Percentiles rank a stretch among this genome's conserved stretches.
Conservation (phyloP, 2,113 vertebrate species). For the Elephas maximus region DNA sequence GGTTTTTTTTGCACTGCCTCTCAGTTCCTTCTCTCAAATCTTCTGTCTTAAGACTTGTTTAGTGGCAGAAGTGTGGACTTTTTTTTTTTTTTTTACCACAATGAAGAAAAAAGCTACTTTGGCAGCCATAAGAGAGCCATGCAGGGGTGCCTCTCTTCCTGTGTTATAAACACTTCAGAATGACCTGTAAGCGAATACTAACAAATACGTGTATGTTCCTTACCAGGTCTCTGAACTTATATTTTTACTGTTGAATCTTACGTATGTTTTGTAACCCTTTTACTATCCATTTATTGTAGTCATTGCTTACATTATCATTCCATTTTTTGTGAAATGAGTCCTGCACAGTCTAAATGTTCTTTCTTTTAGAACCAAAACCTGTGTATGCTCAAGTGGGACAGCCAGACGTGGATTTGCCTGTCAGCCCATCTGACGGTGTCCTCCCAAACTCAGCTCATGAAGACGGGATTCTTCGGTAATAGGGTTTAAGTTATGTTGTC, state of each 20-base stretch:
- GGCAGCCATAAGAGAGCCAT: not conserved
- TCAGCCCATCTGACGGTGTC: conserved; percentile 97
- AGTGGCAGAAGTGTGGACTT: not conserved
- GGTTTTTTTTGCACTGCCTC: not conserved
- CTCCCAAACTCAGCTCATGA: conserved; percentile 96
- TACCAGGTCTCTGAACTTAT: not conserved
- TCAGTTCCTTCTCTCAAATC: not conserved
- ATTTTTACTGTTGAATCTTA: not conserved
- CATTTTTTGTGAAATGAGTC: not conserved
- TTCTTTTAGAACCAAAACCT: conserved; percentile 95
- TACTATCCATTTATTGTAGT: not conserved
- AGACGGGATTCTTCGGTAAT: conserved; percentile 97
- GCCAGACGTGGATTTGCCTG: conserved; percentile 98
- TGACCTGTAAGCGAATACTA: not conserved
- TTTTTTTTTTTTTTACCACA: not conserved
- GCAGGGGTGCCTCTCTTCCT: not conserved
- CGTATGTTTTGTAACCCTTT: not conserved
- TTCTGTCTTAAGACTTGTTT: not conserved
- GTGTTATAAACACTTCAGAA: not conserved
- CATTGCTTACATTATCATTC: not conserved
- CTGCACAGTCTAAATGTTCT: not conserved
- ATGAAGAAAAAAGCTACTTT: not conserved
- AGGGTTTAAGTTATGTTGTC: not conserved
- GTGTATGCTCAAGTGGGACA: conserved; percentile 98
- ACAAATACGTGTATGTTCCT: not conserved